Evolutionary conservation across 2,797 vertebrate genomes (phyloP).

Genomic region (Aplochiton taeniatus): DNA sequence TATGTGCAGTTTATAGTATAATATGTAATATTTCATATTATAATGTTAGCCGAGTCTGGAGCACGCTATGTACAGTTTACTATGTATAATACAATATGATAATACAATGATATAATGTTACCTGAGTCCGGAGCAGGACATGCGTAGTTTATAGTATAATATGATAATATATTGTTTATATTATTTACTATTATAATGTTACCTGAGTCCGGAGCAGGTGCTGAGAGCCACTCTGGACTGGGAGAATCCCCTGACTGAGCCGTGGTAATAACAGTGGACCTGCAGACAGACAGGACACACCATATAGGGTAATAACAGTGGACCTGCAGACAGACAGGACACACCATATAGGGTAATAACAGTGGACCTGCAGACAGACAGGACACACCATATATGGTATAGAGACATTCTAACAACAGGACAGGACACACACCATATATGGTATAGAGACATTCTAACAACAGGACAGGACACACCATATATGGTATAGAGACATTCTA

Average conservation of each 20-base stretch:
- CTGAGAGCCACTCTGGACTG: constrained; percentile 82
- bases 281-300: constrained; percentile 50
- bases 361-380: constrained; percentile 76
- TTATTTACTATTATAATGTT: constrained; percentile 16
- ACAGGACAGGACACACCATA: not conserved
- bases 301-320: constrained; percentile 82
- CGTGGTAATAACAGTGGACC: constrained; percentile 87
- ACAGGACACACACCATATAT: constrained; percentile 23
- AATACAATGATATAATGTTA: too few species aligned
- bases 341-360: constrained; percentile 76
- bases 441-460: not conserved
- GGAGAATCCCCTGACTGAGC: constrained; percentile 63
- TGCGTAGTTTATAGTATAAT: too few species aligned
- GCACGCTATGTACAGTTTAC: too few species aligned
- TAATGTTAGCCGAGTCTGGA: constrained; percentile 79
- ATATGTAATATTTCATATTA: too few species aligned
- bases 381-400: constrained; percentile 27
- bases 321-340: constrained; percentile 65
- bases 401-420: constrained; percentile 81
- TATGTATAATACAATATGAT: too few species aligned
- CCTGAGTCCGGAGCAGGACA: too few species aligned
- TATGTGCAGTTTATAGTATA: too few species aligned
- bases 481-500: too few species aligned
- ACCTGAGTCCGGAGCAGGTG: constrained; percentile 85
- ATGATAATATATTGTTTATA: too few species aligned